A percentile compares a stretch with the other conserved stretches of the same genome.
Evolutionary conservation across 2,797 vertebrate species (phyloP).

Genomic region (Bufotes viridis): DNA sequence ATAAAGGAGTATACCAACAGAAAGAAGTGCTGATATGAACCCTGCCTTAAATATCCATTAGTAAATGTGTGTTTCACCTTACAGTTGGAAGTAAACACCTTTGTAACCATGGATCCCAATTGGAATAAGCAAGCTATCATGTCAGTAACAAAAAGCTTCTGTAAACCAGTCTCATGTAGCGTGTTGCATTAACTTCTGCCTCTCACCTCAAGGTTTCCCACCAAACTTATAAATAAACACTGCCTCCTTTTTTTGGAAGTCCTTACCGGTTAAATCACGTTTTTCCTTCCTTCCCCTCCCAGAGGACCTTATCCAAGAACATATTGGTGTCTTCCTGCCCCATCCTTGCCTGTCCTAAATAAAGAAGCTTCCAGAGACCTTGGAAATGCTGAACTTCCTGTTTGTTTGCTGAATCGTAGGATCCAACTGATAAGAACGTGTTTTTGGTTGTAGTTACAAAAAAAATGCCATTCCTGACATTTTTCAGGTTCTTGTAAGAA

Average conservation of each 20-base stretch:
- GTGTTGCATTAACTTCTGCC: conserved; percentile 9
- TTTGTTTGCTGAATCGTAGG: conserved; percentile 51
- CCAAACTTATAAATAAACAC: conserved; percentile 55
- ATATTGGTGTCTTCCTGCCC: conserved; percentile 67
- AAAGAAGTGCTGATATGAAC: too few species aligned
- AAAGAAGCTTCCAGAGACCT: conserved; percentile 47
- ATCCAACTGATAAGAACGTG: conserved; percentile 33
- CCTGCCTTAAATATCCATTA: not conserved
- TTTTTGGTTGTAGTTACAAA: conserved; percentile 7
- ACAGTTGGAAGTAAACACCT: not conserved
- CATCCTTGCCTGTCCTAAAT: conserved; percentile 59
- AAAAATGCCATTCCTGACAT: conserved; percentile 10
- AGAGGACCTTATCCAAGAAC: conserved; percentile 63
- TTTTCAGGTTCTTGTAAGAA: not conserved
- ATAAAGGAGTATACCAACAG: too few species aligned
- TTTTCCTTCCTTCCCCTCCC: conserved; percentile 66
- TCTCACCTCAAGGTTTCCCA: conserved; percentile 54
- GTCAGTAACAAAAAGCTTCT: not conserved
- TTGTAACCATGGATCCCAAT: not conserved
- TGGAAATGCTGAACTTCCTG: conserved; percentile 58
- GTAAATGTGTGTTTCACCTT: not conserved
- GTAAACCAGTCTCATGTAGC: conserved; percentile 20
- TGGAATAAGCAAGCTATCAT: not conserved
- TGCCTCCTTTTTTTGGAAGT: conserved; percentile 46
- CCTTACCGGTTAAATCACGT: conserved; percentile 60